Evolutionary conservation across 2,113 vertebrate genomes (phyloP).

Genomic region (Raja brachyura): DNA sequence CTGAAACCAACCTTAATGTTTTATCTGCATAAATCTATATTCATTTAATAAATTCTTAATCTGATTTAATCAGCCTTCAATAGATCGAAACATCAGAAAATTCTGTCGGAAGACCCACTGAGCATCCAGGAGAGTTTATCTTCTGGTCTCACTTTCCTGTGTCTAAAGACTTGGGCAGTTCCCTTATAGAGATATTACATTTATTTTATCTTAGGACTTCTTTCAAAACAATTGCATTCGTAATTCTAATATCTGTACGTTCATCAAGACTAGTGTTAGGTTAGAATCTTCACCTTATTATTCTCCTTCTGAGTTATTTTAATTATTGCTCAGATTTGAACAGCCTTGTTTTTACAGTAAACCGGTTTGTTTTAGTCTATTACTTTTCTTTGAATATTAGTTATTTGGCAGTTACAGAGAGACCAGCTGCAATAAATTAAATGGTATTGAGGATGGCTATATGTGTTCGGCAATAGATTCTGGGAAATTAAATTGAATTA

Average conservation of each 20-base stretch:
- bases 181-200: neutral
- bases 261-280: neutral
- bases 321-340: neutral
- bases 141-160: neutral
- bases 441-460: neutral
- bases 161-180: neutral
- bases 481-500: neutral
- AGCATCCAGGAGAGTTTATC: neutral
- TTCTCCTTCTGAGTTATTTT: neutral
- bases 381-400: neutral
- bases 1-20: neutral
- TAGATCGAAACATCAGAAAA: neutral
- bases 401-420: neutral
- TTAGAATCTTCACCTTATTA: neutral
- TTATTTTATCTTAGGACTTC: neutral
- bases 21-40: neutral
- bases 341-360: neutral
- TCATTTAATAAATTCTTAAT: neutral
- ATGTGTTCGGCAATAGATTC: neutral
- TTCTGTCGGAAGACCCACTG: neutral
- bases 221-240: neutral
- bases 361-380: neutral
- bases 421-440: neutral
- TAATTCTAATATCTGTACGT: neutral
- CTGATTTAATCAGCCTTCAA: neutral